These are phyloP conservation scores for Drosophila testacea DNA, from an alignment of 2,888 invertebrate species.

Conservation along the genomic window DNA sequence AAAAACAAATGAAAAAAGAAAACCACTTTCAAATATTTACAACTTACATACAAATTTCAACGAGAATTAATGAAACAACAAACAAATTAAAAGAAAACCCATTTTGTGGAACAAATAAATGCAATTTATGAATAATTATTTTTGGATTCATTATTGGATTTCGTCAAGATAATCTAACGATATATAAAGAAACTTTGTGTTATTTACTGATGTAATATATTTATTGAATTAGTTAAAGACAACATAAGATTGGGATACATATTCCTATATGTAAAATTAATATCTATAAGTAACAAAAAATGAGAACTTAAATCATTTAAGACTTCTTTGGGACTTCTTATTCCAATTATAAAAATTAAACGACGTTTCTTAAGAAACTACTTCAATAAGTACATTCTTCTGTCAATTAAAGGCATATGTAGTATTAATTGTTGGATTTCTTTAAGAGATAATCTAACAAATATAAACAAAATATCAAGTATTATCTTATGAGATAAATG, in stretches of 20 bases:
- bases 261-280: constrained; percentile 42
- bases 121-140: constrained; percentile 73
- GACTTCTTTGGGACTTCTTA: constrained; percentile 6
- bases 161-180: background rate
- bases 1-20: constrained; percentile 52
- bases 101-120: constrained; percentile 77
- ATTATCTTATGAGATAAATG: too few species aligned
- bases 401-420: constrained; percentile 49
- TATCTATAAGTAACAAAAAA: too few species aligned
- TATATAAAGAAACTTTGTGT: background rate
- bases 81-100: constrained; percentile 42
- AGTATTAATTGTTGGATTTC: too few species aligned
- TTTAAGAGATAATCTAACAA: too few species aligned
- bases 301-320: background rate
- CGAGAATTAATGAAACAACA: constrained; percentile 64
- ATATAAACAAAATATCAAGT: too few species aligned
- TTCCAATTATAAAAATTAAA: background rate
- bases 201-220: background rate
- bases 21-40: constrained; percentile 75
- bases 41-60: constrained; percentile 76
- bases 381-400: constrained; percentile 24
- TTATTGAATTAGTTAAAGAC: background rate
- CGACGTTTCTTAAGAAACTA: background rate
- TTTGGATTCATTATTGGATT: background rate
- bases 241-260: constrained; percentile 30